Evolutionary conservation across 2,797 vertebrate species (phyloP), one percentile per base, ranked within the genome.

Genomic region (Echiichthys vipera): DNA sequence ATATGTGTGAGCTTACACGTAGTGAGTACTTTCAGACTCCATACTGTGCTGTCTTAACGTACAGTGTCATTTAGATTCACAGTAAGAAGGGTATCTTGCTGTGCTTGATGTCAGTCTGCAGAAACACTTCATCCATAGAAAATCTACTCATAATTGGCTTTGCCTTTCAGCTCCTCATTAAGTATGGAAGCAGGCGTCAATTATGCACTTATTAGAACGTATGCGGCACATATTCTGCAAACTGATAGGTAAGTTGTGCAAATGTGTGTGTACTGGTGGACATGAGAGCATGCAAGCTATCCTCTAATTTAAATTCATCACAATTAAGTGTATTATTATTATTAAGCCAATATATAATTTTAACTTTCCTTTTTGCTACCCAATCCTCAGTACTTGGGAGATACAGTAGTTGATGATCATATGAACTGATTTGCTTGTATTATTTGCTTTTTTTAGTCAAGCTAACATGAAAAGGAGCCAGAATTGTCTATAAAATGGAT

Each of bases 21-120:
- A 17, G 53, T 17, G 57, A 62, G 71, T 74, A 70, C 72, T 88
- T 77, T 84, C 80, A 83, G 84, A 68, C 50, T 1, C 56, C 87
- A 82, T 43, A 46, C 84, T 88, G 88, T 29, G 83, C 61, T 3
- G 42, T 45, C 72, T 82, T 74, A 85, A 81, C 65, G 39, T 71
- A 75, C 67, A 65, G 39, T 75, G 84, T 82, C 87, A 85, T 87
- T 91, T 84, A 79, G 55, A 86, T 73, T 73, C 76, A 66, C 78
- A 68, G 80, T 62, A 46, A 79, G 87, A 84, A 36, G 56, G 76
- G 66, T 63, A 61, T 72, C 83, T 24, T 45, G 81, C 84, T 85
- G 89, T 25, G 83, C 54, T 65, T 63, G 0, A 58, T 70, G 79
- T 81, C 78, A 83, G 43, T 79, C 63, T 59, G 22, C 54, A 74